These are phyloP conservation scores for Propithecus coquereli DNA, from an alignment of 2,113 vertebrate species.

Conservation along the genomic window DNA sequence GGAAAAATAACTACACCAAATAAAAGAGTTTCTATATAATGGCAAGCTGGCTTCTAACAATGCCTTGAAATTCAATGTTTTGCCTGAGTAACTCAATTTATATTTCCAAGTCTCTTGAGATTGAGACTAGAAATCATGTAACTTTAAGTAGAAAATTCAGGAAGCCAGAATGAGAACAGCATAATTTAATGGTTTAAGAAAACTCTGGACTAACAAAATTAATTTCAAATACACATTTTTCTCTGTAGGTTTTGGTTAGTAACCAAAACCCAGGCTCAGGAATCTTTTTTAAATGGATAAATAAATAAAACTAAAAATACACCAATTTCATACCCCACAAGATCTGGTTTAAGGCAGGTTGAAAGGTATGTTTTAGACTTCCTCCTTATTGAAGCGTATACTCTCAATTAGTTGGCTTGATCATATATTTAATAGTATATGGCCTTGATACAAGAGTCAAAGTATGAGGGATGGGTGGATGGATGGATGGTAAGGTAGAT, in stretches of 20 bases:
- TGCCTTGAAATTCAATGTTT: constrained; percentile 45
- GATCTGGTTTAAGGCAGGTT: neutral
- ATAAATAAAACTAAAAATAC: neutral
- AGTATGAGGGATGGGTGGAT: neutral
- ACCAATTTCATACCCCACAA: neutral
- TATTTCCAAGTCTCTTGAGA: constrained; percentile 45
- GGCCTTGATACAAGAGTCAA: neutral
- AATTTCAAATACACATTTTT: constrained; percentile 28
- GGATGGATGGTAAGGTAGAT: neutral
- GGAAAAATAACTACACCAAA: neutral
- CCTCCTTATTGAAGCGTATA: neutral
- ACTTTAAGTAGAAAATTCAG: constrained; percentile 47
- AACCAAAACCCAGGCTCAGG: neutral
- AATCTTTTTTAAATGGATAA: neutral
- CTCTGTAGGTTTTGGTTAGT: neutral
- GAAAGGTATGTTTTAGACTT: neutral
- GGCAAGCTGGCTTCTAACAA: constrained; percentile 17
- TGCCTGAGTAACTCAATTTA: constrained; percentile 46
- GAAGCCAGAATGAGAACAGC: neutral
- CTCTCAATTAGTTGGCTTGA: neutral
- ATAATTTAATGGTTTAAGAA: constrained; percentile 8
- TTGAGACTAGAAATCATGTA: constrained; percentile 17
- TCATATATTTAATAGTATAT: neutral
- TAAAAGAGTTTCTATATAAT: neutral
- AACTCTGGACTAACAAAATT: neutral